Evolutionary conservation across 1,140 invertebrate species (phyloP).

Genomic region (Ceratina japonica): DNA sequence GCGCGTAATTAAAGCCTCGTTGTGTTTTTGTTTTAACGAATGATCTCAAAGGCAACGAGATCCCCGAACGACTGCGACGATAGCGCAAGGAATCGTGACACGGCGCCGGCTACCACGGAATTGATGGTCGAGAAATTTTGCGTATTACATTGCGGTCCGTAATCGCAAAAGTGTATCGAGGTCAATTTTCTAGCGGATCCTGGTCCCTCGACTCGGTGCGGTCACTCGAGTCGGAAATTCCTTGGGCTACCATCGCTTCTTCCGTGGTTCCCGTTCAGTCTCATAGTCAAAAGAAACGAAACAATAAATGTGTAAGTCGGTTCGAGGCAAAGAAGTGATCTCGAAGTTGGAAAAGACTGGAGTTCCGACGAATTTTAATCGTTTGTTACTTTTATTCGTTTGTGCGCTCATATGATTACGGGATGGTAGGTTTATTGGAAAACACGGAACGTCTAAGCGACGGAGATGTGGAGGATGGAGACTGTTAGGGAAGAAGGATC

Average conservation of each 20-base stretch:
- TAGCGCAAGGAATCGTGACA: background rate
- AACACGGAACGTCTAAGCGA: background rate
- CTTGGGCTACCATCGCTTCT: background rate
- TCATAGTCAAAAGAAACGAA: conserved; percentile 21
- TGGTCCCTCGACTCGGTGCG: background rate
- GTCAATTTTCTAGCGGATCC: background rate
- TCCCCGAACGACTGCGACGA: background rate
- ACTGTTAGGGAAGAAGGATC: conserved; percentile 28
- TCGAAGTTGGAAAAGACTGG: conserved; percentile 9
- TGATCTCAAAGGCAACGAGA: conserved; percentile 31
- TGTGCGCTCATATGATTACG: conserved; percentile 1
- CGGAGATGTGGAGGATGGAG: background rate
- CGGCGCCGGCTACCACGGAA: background rate
- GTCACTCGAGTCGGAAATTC: background rate
- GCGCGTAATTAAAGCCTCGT: background rate
- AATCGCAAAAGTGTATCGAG: conserved; percentile 68
- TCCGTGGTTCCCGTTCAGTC: no score
- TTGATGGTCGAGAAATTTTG: conserved; percentile 66
- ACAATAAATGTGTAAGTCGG: background rate
- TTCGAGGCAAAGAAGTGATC: conserved; percentile 5
- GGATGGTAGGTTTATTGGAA: conserved; percentile 15
- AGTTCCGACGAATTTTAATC: conserved; percentile 5
- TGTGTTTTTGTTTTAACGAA: conserved; percentile 11
- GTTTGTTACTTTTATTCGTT: conserved; percentile 22
- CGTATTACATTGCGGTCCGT: conserved; percentile 71